Conservation (phyloP, 1,140 invertebrate genomes). For the Neodiprion pinetum region DNA sequence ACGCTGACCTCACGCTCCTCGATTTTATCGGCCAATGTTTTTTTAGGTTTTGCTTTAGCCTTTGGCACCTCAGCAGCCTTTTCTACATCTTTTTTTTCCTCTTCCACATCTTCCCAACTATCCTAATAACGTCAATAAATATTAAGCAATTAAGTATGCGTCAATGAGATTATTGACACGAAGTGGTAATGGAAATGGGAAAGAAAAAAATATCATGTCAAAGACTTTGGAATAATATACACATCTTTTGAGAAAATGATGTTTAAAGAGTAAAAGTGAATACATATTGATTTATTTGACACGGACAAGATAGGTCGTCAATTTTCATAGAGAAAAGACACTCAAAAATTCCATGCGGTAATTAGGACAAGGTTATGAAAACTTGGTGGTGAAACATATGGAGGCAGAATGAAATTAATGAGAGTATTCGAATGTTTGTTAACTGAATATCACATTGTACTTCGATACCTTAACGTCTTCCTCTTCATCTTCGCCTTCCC, state of each 20-base stretch:
- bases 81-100: slow-evolving; percentile 71
- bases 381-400: background rate
- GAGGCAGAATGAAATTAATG: background rate
- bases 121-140: slow-evolving; percentile 65
- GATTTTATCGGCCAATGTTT: slow-evolving; percentile 75
- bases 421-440: background rate
- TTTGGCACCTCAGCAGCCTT: slow-evolving; percentile 65
- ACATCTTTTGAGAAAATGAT: no score
- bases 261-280: no score
- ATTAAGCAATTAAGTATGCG: no score
- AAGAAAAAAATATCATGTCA: no score
- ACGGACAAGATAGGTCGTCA: no score
- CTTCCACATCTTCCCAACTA: slow-evolving; percentile 84
- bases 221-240: no score
- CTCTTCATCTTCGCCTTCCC: slow-evolving; percentile 86
- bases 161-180: no score
- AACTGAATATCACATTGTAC: slow-evolving; percentile 17
- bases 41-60: slow-evolving; percentile 69
- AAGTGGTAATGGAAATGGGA: no score
- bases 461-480: slow-evolving; percentile 80
- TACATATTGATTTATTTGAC: no score
- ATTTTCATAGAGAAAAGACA: background rate
- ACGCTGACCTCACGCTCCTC: slow-evolving; percentile 76
- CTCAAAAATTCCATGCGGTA: background rate
- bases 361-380: slow-evolving; percentile 1